These are phyloP conservation scores for Sinotaia quadrata DNA, from an alignment of 2,888 invertebrate genomes.

Conservation along the genomic window DNA sequence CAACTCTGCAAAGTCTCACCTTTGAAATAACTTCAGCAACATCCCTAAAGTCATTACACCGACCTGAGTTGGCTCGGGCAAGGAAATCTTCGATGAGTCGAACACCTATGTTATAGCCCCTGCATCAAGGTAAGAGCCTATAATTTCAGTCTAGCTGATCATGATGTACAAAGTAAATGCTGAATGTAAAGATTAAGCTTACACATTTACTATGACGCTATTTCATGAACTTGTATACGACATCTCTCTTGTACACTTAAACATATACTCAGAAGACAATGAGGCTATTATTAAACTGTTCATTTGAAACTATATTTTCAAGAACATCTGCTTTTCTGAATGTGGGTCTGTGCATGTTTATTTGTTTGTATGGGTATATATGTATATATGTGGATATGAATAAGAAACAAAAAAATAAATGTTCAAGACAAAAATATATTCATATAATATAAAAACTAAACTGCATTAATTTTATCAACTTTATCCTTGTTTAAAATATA, in stretches of 20 bases:
- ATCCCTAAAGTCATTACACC: conserved; percentile 96
- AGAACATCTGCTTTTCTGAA: not conserved
- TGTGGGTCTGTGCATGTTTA: not conserved
- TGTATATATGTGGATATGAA: not conserved
- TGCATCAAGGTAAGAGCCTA: conserved; percentile 51
- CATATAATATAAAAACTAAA: no score
- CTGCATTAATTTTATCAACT: no score
- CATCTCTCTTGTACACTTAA: no score
- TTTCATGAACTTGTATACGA: not conserved
- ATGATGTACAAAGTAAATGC: not conserved
- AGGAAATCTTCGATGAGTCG: conserved; percentile 97
- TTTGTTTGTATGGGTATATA: no score
- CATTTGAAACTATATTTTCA: no score
- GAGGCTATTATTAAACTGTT: no score
- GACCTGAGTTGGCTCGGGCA: conserved; percentile 86
- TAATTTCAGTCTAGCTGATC: not conserved
- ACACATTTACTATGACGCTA: not conserved
- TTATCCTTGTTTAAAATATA: no score
- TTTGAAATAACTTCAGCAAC: conserved; percentile 84
- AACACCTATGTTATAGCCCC: conserved; percentile 98
- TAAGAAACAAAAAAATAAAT: not conserved
- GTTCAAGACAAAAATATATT: no score
- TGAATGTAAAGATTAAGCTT: not conserved
- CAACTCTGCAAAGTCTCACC: conserved; percentile 50
- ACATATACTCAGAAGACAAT: no score